phyloP scores from a whole-genome alignment of 1,140 invertebrate genomes.

The Sitobion miscanthi region DNA sequence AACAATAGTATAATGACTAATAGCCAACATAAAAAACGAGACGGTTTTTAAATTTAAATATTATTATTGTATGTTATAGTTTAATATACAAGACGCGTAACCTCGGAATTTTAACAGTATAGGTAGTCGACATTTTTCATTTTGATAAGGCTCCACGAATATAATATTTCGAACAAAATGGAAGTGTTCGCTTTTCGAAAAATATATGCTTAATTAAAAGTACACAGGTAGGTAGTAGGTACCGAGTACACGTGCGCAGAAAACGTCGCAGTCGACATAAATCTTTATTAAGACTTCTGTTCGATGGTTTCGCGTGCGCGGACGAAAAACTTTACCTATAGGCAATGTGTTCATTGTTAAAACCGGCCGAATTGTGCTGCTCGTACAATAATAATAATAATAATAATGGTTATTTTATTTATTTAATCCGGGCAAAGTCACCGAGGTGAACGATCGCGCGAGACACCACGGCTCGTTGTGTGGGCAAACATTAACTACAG shows the following conservation, averaged over 20 bases:
- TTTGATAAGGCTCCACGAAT: no score
- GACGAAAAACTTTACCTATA: neutral
- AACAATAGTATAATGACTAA: no score
- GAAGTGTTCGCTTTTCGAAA: no score
- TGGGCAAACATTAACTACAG: conserved; percentile 14
- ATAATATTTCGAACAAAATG: no score
- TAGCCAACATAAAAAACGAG: no score
- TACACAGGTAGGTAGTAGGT: no score
- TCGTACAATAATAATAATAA: neutral
- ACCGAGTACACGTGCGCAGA: no score
- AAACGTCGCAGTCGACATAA: neutral
- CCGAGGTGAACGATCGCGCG: conserved; percentile 22
- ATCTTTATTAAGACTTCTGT: neutral
- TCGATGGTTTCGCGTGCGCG: neutral
- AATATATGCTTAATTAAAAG: no score
- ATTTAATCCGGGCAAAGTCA: neutral
- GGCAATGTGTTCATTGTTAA: neutral
- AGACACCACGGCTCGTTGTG: neutral
- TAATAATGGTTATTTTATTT: conserved; percentile 21
- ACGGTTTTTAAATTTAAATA: neutral
- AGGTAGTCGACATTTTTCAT: no score
- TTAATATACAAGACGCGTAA: no score
- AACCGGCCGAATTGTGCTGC: neutral
- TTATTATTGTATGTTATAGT: neutral
- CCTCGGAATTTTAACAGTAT: no score